phyloP scores from a whole-genome alignment of 2,113 vertebrate species.

The Periophthalmodon schlosseri region DNA sequence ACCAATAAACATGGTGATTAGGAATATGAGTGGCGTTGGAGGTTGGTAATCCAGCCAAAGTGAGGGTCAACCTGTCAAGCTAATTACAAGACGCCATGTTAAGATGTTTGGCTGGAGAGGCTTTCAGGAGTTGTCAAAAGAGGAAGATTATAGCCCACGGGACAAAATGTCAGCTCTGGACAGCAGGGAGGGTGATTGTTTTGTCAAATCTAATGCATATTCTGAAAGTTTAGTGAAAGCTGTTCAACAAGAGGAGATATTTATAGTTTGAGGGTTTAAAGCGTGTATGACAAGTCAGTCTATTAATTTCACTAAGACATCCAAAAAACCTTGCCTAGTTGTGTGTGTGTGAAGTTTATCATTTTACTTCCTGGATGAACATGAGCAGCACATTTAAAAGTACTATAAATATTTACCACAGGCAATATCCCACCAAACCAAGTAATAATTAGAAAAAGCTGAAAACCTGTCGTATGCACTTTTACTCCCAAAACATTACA shows the following conservation, averaged over 20 bases:
- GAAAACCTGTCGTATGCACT: too few relatives aligned
- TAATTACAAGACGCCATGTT: slow-evolving; percentile 37
- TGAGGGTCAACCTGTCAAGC: slow-evolving; percentile 47
- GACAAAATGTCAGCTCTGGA: slow-evolving; percentile 48
- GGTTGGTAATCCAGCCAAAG: slow-evolving; percentile 7
- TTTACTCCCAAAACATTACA: neutral
- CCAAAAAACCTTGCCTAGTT: too few relatives aligned
- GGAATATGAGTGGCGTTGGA: slow-evolving; percentile 8
- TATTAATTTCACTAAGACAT: too few relatives aligned
- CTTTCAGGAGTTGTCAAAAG: slow-evolving; percentile 42
- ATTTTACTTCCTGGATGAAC: too few relatives aligned
- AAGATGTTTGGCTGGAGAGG: slow-evolving; percentile 29
- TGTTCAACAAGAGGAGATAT: slow-evolving; percentile 16
- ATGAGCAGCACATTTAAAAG: too few relatives aligned
- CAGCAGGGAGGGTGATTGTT: slow-evolving; percentile 47
- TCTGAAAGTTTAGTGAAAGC: slow-evolving; percentile 45
- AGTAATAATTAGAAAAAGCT: too few relatives aligned
- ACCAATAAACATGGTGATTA: slow-evolving; percentile 3
- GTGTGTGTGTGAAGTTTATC: too few relatives aligned
- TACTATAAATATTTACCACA: too few relatives aligned
- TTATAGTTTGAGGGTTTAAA: neutral
- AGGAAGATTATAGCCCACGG: slow-evolving; percentile 54
- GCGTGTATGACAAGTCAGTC: too few relatives aligned
- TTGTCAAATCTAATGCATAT: slow-evolving; percentile 53
- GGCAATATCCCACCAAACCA: too few relatives aligned